Base-by-base conservation (phyloP, 2,888 invertebrate genomes). In the Sialis fuliginosa region DNA sequence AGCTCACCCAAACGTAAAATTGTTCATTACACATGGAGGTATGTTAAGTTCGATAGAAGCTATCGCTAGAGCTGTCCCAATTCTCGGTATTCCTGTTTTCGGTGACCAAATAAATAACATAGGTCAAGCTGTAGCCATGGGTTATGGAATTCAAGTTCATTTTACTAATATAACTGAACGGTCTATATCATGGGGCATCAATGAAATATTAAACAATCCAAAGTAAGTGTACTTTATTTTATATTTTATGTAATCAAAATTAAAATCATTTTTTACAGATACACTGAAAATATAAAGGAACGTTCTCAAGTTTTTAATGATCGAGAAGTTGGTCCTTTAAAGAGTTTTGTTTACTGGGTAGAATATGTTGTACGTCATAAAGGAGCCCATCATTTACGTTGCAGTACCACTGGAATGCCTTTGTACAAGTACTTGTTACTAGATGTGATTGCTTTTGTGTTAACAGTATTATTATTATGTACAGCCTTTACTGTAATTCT, bases 21-120 rank as follows among this genome's bases (percentile, higher is more conserved):
- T 70, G 1, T 73, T 75, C 51, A 68, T 75, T 48, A 71, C 71
- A n/a, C 69, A 73, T 53, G 74, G 71, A 32, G 75, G 74, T 0
- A 60, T 71, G 39, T 64, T 74, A 54, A 71, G 71, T 48, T 60
- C 68, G 10, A 67, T 69, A 52, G 75, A 74, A 54, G 64, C 72
- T 1, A 61, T 69, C 13, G 60, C 62, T 46, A 63, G 63, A 33
- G 61, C 60, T 12, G 67, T 64, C 39, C 67, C 69, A 7, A 58
- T 71, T 39, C 56, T 71, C 46, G 66, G 68, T 39, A 63, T 71
- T 52, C 70, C 71, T 37, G 59, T 71, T 33, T 61, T 64, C 12
- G 62, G 62, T 31, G 70, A 71, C 49, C 70, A 71, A 52, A 60
- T 62, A 46, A 58, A 64, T 6, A 65, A 69, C 52, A 61, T 68